Conservation (phyloP, 1,140 invertebrate genomes). For the Achatina immaculata region DNA sequence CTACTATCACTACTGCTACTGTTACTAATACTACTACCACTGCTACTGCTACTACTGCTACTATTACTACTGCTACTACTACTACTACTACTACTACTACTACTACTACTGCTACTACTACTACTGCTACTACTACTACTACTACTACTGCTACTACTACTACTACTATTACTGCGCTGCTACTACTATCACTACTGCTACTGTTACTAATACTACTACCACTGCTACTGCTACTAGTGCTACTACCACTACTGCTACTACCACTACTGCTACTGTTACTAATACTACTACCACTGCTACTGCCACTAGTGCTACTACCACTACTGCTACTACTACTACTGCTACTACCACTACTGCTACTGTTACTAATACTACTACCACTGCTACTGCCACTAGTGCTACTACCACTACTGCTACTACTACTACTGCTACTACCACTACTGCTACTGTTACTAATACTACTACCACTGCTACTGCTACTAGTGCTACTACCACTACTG, state of each 20-base stretch:
- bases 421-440: too few species aligned
- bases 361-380: too few species aligned
- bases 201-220: constrained; percentile 27
- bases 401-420: too few species aligned
- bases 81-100: constrained; percentile 8
- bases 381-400: too few species aligned
- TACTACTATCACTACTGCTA: background rate
- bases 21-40: background rate
- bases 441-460: too few species aligned
- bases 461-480: too few species aligned
- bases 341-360: too few species aligned
- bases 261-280: constrained; percentile 15
- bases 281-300: too few species aligned
- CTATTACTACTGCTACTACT: background rate
- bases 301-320: too few species aligned
- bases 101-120: background rate
- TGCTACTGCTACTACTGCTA: background rate
- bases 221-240: constrained; percentile 34
- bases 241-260: constrained; percentile 37
- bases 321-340: too few species aligned
- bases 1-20: background rate
- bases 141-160: background rate
- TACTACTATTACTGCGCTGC: background rate
- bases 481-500: too few species aligned
- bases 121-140: too few species aligned